Conservation (phyloP, 2,888 invertebrate genomes). For the Pristionchus fissidentatus region DNA sequence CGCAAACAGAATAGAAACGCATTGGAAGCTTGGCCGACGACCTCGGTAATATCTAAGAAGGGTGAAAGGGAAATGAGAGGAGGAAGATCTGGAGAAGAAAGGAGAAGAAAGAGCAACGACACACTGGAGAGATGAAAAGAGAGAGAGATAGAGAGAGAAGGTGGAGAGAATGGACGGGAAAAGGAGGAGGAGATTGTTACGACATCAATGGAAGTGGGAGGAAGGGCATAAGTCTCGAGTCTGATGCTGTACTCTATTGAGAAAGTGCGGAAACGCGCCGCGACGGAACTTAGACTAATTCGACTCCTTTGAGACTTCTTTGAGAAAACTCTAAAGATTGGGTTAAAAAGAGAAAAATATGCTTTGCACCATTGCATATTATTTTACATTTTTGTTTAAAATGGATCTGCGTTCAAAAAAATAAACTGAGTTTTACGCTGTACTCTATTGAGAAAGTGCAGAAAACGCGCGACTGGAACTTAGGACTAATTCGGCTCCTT, state of each 20-base stretch:
- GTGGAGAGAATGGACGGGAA: not conserved
- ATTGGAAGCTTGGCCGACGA: no score
- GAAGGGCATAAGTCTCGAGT: no score
- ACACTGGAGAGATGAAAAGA: not conserved
- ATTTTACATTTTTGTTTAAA: no score
- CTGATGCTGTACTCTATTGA: no score
- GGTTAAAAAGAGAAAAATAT: no score
- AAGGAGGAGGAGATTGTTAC: slow-evolving; percentile 9
- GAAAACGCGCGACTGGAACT: not conserved
- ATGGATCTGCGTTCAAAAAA: no score
- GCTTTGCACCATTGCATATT: no score
- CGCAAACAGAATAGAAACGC: no score
- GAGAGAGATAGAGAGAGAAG: slow-evolving; percentile 26
- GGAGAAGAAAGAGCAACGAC: not conserved
- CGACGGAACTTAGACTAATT: not conserved
- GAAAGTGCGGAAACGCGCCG: not conserved
- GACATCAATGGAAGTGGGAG: not conserved
- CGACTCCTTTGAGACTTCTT: no score
- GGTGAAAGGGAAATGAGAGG: not conserved
- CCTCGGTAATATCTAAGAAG: not conserved
- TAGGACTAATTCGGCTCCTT: not conserved
- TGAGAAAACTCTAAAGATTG: no score
- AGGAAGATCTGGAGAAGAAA: not conserved
- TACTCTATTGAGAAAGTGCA: not conserved
- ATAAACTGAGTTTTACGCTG: no score